These are phyloP conservation scores for Rafetus swinhoei DNA, from an alignment of 2,113 vertebrate species.

Conservation along the genomic window DNA sequence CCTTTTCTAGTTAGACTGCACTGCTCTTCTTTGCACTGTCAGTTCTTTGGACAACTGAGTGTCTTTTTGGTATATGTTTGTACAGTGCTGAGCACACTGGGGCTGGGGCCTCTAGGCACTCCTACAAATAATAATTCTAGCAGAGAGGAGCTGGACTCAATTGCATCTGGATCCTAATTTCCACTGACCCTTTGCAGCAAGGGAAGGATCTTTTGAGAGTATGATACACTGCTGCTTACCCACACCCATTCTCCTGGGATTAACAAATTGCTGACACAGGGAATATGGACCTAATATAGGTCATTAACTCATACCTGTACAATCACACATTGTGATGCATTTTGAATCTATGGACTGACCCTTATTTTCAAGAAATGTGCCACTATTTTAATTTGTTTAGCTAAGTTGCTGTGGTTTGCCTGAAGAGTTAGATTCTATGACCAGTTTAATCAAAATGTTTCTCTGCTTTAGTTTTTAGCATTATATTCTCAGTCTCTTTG, in stretches of 20 bases:
- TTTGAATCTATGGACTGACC: neutral
- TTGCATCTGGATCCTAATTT: neutral
- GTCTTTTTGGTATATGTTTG: neutral
- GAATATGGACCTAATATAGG: neutral
- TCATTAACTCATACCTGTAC: neutral
- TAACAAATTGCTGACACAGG: neutral
- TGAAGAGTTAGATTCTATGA: neutral
- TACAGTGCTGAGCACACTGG: neutral
- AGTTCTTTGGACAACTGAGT: no score
- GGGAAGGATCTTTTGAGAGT: neutral
- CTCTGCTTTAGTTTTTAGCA: neutral
- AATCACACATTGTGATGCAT: neutral
- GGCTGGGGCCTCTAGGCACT: neutral
- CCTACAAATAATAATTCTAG: neutral
- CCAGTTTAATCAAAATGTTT: neutral
- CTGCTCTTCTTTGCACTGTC: neutral
- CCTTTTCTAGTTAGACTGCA: neutral
- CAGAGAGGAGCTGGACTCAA: neutral
- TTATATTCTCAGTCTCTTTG: neutral
- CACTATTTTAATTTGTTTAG: neutral
- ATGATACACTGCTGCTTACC: neutral
- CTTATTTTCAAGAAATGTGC: neutral
- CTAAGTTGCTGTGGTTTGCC: neutral
- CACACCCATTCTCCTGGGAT: neutral
- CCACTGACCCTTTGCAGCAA: neutral